Evolutionary conservation across 2,113 vertebrate species (phyloP).

Genomic region (Gymnogyps californianus): DNA sequence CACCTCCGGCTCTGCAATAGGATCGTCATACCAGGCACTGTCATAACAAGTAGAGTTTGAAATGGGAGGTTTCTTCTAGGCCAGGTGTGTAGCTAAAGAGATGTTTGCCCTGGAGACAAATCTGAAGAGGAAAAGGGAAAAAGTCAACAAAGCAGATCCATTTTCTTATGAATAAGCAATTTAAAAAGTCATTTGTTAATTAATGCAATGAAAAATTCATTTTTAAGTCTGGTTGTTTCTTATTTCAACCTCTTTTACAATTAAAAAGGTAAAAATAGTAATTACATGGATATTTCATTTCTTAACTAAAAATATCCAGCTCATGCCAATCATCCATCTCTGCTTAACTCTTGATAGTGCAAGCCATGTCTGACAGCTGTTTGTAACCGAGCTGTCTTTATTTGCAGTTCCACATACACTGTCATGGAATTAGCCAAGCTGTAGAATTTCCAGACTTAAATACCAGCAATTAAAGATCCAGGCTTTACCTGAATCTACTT

Average conservation of each 20-base stretch:
- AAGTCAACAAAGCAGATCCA: not conserved
- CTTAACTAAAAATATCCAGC: not conserved
- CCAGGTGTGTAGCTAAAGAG: not conserved
- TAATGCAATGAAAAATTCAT: not conserved
- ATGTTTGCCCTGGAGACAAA: conserved; percentile 6
- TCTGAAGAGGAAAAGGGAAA: not conserved
- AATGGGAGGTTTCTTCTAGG: not conserved
- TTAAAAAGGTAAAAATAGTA: not conserved
- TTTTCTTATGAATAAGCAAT: not conserved
- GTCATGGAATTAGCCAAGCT: not conserved
- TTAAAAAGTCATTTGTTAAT: not conserved
- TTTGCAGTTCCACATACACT: not conserved
- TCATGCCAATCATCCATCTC: not conserved
- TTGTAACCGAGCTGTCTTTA: not conserved
- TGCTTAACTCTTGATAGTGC: not conserved
- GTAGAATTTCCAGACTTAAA: not conserved
- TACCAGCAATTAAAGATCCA: not conserved
- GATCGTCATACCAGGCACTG: not conserved
- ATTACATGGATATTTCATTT: not conserved
- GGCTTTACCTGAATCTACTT: not conserved
- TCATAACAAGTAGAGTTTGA: not conserved
- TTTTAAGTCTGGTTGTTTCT: not conserved
- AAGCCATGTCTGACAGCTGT: not conserved
- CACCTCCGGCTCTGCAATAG: not conserved
- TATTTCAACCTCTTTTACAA: not conserved